Base-by-base conservation (phyloP, 2,888 invertebrate species). In the Tryphoninae sp. region DNA sequence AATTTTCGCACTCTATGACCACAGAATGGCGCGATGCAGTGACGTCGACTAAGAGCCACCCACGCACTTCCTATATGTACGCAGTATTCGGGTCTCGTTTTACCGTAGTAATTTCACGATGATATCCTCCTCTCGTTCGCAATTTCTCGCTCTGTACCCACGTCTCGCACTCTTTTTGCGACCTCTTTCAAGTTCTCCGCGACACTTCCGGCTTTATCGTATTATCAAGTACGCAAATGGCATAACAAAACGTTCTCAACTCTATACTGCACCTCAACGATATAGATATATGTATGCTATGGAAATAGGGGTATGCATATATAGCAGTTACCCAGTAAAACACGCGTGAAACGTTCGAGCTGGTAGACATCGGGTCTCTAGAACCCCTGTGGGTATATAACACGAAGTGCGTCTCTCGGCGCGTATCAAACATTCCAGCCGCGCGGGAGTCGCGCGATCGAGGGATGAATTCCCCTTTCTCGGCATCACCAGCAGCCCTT, bases 351-450 rank as follows among this genome's bases (percentile, higher is more conserved):
- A 72, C 72, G 61, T 76, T 76, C 42, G 53, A 59, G 55, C 45
- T 61, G 72, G 76, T 49, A 59, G 33, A 67, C 72, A 73, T 78
- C 73, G 51, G 68, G 58, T 55, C 59, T 74, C 49, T 55, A 55
- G 42, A 42, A 3, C 40, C 49, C 23, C 49, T 16, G 16, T 53
- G 69, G 69, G 42, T 26, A 33, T 61, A 61, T 61, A 61, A 61
- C 33, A 8, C 33, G 40, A 33, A 61, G 61, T 61, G 33, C 42
- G 53, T 72, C 71, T 76, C 61, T 53, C 40, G 76, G 59, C 61
- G 61, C 45, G 53, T 71, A 80, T 80, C 64, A 72, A 74, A 76
- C 76, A 76, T 80, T 80, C 71, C 67, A 62, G 55, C 69, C 69
- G 69, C 69, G 40, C 22, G 67, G 53, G 59, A n/a, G 42, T 68